Evolutionary conservation across 2,113 vertebrate genomes (phyloP).

Genomic region (Salvelinus sp.): DNA sequence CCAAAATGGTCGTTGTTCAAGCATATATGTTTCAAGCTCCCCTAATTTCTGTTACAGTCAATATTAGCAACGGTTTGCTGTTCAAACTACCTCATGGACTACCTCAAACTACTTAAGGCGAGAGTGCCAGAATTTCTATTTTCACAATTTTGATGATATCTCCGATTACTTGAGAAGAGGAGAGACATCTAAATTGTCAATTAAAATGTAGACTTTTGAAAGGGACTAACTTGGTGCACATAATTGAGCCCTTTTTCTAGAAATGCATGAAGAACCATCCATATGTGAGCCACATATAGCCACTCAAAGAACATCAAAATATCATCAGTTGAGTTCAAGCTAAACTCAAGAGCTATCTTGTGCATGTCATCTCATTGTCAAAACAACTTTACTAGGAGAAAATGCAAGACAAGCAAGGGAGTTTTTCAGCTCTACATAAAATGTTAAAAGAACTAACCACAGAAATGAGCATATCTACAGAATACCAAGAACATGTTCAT

Average conservation of each 20-base stretch:
- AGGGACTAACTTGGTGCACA: background rate
- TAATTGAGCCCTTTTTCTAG: background rate
- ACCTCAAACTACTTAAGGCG: too few species aligned
- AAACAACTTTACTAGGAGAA: background rate
- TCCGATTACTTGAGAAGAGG: constrained; percentile 36
- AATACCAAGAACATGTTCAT: constrained; percentile 21
- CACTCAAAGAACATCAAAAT: background rate
- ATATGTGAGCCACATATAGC: background rate
- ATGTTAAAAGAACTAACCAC: background rate
- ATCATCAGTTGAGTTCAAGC: too few species aligned
- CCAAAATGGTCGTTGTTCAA: constrained; percentile 4
- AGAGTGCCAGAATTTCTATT: too few species aligned
- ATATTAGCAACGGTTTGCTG: too few species aligned
- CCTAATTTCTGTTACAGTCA: too few species aligned
- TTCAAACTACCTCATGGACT: too few species aligned
- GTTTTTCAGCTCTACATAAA: too few species aligned
- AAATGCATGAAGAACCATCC: background rate
- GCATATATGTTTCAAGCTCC: constrained; percentile 1
- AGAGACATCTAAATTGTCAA: constrained; percentile 50
- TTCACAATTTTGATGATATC: constrained; percentile 25
- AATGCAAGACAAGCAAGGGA: too few species aligned
- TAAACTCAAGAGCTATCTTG: too few species aligned
- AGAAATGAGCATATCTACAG: background rate
- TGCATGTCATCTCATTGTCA: background rate
- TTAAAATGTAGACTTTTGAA: constrained; percentile 2